A percentile compares a stretch with the other conserved stretches of the same genome.
phyloP scores from a whole-genome alignment of 1,140 invertebrate species.

The Subanguina moxae region DNA sequence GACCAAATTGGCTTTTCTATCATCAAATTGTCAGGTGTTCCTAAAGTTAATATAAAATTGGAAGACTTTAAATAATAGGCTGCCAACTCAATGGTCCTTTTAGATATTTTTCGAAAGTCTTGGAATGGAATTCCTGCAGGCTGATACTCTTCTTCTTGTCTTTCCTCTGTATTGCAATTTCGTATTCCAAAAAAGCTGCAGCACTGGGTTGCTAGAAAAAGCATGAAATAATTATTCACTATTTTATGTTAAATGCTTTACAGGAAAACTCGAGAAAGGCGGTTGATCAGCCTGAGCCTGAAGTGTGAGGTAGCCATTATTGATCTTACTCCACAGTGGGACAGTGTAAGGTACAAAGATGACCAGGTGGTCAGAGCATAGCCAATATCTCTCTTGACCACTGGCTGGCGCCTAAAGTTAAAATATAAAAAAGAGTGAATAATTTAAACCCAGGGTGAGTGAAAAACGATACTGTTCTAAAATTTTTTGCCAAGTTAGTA shows the following conservation, averaged over 20 bases:
- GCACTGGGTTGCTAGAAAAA: not conserved
- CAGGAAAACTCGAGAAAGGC: conserved; percentile 5
- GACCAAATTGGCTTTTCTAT: conserved; percentile 79
- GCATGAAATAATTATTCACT: conserved; percentile 1
- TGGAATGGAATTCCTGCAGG: conserved; percentile 26
- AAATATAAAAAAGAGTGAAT: not conserved
- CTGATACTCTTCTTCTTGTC: not conserved
- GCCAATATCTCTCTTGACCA: conserved; percentile 45
- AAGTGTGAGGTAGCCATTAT: conserved; percentile 27
- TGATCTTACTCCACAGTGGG: conserved; percentile 34
- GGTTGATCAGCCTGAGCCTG: conserved; percentile 25
- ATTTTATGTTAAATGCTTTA: too few relatives aligned
- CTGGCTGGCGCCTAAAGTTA: conserved; percentile 27
- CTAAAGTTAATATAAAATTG: conserved; percentile 4
- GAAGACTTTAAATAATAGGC: not conserved
- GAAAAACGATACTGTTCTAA: too few relatives aligned
- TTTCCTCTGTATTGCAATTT: conserved; percentile 13
- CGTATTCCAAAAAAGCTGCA: conserved; percentile 17
- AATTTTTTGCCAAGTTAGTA: too few relatives aligned
- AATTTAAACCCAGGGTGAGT: not conserved
- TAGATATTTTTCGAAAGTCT: conserved; percentile 27
- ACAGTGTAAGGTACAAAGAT: conserved; percentile 31
- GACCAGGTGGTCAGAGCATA: conserved; percentile 36
- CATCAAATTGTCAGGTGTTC: conserved; percentile 70
- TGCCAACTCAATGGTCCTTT: conserved; percentile 16